Percentiles rank a stretch among this genome's conserved stretches.
Evolutionary conservation across 2,113 vertebrate genomes (phyloP).

Genomic region (Puffinus mauretanicus): DNA sequence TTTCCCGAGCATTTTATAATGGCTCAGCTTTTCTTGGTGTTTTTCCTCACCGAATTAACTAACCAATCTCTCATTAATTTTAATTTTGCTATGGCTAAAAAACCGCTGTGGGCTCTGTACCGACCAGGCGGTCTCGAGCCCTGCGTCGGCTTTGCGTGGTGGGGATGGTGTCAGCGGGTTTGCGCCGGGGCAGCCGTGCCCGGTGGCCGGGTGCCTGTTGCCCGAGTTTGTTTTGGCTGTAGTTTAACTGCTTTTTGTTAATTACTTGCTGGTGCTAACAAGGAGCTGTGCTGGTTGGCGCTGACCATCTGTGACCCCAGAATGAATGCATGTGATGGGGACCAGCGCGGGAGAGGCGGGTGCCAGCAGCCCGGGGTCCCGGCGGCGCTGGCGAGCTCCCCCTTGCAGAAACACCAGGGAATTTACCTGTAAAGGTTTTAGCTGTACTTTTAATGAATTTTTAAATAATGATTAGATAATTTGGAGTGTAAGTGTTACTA

Average conservation of each 20-base stretch:
- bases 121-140: rapidly evolving
- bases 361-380: not conserved
- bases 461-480: not conserved
- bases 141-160: rapidly evolving
- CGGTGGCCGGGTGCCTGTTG: rapidly evolving
- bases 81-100: not conserved
- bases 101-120: not conserved
- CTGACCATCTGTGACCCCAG: not conserved
- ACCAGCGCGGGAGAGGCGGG: rapidly evolving
- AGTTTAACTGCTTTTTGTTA: not conserved
- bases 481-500: not conserved
- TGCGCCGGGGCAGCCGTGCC: rapidly evolving
- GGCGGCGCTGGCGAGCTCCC: rapidly evolving
- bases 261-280: not conserved
- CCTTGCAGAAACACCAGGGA: not conserved
- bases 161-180: rapidly evolving
- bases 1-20: rapidly evolving
- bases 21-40: no score
- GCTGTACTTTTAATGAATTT: not conserved
- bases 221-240: not conserved
- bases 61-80: rapidly evolving
- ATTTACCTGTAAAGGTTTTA: not conserved
- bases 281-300: not conserved
- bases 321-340: rapidly evolving
- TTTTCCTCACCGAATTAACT: not conserved